phyloP scores from a whole-genome alignment of 2,113 vertebrate genomes.

The Pachypanchax playfairii region DNA sequence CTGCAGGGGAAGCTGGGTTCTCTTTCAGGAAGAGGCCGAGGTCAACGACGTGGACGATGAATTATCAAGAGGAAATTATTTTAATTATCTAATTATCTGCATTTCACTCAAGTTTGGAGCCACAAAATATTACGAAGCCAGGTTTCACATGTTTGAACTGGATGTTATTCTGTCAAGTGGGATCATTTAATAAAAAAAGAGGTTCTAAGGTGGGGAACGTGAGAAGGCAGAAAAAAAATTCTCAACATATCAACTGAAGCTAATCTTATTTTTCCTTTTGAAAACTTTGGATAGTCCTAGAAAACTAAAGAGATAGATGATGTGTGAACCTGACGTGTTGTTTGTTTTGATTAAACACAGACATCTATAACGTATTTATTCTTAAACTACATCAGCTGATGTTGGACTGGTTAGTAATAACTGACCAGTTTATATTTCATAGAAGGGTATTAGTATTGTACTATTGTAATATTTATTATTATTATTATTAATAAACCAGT shows the following conservation, averaged over 20 bases:
- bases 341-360: no score
- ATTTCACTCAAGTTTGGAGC: not conserved
- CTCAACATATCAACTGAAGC: not conserved
- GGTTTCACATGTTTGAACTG: not conserved
- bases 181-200: not conserved
- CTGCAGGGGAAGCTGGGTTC: slow-evolving; percentile 3
- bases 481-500: no score
- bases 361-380: no score
- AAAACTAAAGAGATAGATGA: no score
- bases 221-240: not conserved
- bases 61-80: slow-evolving; percentile 20
- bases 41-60: slow-evolving; percentile 1
- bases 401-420: no score
- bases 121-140: not conserved
- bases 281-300: not conserved
- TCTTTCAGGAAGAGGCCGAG: not conserved
- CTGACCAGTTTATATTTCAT: no score
- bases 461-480: no score
- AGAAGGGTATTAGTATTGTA: no score
- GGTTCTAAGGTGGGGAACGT: not conserved
- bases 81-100: slow-evolving; percentile 11
- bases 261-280: not conserved
- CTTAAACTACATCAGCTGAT: no score
- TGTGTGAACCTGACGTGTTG: no score
- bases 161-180: not conserved